phyloP scores from a whole-genome alignment of 2,888 invertebrate species.

The Neoscelio sp. region DNA sequence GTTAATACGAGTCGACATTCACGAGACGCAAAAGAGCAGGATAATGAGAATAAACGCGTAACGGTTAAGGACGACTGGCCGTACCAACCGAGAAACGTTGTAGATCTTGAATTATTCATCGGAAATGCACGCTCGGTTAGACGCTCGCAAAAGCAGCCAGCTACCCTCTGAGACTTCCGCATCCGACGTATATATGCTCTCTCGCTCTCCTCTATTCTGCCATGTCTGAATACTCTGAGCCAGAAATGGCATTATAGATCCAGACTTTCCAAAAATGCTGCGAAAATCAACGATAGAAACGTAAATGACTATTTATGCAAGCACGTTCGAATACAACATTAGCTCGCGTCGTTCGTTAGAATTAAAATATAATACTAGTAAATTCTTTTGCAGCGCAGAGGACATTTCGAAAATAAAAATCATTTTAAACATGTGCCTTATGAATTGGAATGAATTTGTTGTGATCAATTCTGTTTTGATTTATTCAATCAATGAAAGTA shows the following conservation, averaged over 20 bases:
- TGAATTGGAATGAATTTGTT: too few relatives aligned
- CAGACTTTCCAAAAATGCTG: slow-evolving; percentile 57
- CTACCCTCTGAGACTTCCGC: slow-evolving; percentile 69
- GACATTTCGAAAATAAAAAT: too few relatives aligned
- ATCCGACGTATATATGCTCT: slow-evolving; percentile 53
- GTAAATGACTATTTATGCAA: slow-evolving; percentile 52
- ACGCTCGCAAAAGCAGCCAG: slow-evolving; percentile 69
- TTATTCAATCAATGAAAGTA: too few relatives aligned
- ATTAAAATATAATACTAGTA: too few relatives aligned
- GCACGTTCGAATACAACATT: slow-evolving; percentile 5
- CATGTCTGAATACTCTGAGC: slow-evolving; percentile 48
- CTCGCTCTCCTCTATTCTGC: slow-evolving; percentile 16
- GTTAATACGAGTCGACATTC: slow-evolving; percentile 60
- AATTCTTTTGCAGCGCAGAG: too few relatives aligned
- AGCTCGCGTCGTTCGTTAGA: neutral
- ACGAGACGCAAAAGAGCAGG: slow-evolving; percentile 69
- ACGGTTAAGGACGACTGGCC: slow-evolving; percentile 73
- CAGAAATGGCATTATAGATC: slow-evolving; percentile 56
- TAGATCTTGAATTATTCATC: slow-evolving; percentile 80
- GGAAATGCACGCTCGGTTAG: slow-evolving; percentile 79
- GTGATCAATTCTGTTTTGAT: neutral
- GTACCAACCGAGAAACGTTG: slow-evolving; percentile 73
- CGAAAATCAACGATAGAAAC: slow-evolving; percentile 52
- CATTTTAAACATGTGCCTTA: too few relatives aligned
- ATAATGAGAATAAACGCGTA: slow-evolving; percentile 78